phyloP scores from a whole-genome alignment of 2,888 invertebrate genomes.

The Lithosia quadra region DNA sequence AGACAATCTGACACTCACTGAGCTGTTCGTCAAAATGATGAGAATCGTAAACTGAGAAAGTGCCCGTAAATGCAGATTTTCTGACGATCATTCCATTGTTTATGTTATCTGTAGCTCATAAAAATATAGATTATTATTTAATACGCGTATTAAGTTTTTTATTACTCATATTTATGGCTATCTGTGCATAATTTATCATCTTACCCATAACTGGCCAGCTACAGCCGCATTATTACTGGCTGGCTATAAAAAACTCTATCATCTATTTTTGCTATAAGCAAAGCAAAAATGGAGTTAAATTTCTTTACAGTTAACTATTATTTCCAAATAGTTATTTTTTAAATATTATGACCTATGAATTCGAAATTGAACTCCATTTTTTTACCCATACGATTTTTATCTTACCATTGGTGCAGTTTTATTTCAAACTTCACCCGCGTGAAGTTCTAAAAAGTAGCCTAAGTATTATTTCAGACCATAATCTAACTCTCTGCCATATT shows the following conservation, averaged over 20 bases:
- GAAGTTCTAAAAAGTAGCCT: too few relatives aligned
- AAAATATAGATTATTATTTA: conserved; percentile 26
- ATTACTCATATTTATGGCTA: conserved; percentile 8
- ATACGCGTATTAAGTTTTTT: conserved; percentile 18
- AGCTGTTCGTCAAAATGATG: conserved; percentile 17
- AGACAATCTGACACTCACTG: conserved; percentile 9
- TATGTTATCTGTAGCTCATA: conserved; percentile 25
- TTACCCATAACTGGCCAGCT: neutral
- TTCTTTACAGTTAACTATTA: too few relatives aligned
- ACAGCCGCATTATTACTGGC: neutral
- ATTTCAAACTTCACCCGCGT: too few relatives aligned
- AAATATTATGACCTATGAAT: too few relatives aligned
- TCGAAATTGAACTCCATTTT: too few relatives aligned
- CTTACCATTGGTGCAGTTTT: too few relatives aligned
- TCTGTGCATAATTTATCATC: conserved; percentile 5
- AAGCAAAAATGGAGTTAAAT: neutral
- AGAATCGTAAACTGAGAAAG: conserved; percentile 25
- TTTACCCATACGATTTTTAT: too few relatives aligned
- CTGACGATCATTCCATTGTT: conserved; percentile 26
- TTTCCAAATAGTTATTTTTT: too few relatives aligned
- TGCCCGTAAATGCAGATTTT: conserved; percentile 30
- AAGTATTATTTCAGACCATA: too few relatives aligned
- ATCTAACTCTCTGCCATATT: too few relatives aligned
- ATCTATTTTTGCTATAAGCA: neutral
- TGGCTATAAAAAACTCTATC: neutral